These are phyloP conservation scores for Drosophila merina DNA, from an alignment of 2,888 invertebrate species.

Conservation along the genomic window DNA sequence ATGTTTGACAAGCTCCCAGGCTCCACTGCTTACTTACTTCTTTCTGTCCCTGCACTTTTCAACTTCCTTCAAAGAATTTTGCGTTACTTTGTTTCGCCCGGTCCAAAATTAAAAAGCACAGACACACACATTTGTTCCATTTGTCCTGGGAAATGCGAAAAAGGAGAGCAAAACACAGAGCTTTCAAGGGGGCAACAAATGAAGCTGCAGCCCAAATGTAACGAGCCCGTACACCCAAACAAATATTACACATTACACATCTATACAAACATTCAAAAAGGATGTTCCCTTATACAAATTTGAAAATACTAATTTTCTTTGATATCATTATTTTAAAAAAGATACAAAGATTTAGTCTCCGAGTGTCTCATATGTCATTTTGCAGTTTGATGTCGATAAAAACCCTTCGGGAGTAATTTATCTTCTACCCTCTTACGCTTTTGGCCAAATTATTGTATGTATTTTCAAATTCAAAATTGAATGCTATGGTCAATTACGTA, in stretches of 20 bases:
- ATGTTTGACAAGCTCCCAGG: constrained; percentile 66
- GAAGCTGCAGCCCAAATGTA: constrained; percentile 42
- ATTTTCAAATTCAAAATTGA: constrained; percentile 51
- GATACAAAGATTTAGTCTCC: constrained; percentile 14
- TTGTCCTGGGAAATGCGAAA: constrained; percentile 2
- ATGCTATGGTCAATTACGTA: constrained; percentile 57
- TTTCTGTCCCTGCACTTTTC: constrained; percentile 2
- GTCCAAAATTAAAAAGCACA: constrained; percentile 57
- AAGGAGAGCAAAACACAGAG: constrained; percentile 24
- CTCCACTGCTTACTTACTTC: not conserved
- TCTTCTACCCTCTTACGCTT: constrained; percentile 45
- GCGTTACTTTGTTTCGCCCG: constrained; percentile 65
- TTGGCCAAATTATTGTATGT: constrained; percentile 50
- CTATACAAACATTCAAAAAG: not conserved
- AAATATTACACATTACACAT: not conserved
- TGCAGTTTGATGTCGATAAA: constrained; percentile 37
- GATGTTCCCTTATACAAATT: not conserved
- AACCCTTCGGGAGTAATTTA: constrained; percentile 52
- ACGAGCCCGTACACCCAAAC: constrained; percentile 27
- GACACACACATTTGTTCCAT: constrained; percentile 5
- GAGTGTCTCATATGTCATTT: constrained; percentile 58
- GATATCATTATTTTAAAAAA: not conserved
- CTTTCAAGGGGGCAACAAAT: constrained; percentile 12
- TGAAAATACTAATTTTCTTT: not conserved
- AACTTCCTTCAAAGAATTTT: constrained; percentile 44